Conservation (phyloP, 2,113 vertebrate species). For the Ceuthmochares aereus region DNA sequence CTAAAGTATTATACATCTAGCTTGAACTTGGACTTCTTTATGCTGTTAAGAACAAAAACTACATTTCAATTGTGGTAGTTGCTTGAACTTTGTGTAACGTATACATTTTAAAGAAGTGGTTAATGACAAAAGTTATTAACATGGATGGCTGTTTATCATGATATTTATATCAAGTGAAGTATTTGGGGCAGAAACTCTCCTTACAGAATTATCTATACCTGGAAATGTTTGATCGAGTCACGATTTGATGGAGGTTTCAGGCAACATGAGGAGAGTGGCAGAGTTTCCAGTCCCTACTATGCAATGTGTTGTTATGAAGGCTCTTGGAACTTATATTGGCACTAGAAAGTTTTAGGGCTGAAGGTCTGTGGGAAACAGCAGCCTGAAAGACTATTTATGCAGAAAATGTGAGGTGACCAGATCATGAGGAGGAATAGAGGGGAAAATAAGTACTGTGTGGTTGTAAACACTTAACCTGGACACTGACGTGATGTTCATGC, state of each 20-base stretch:
- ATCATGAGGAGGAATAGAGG: not conserved
- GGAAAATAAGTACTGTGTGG: fast-evolving
- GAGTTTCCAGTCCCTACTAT: not conserved
- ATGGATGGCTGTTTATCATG: fast-evolving
- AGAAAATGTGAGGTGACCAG: not conserved
- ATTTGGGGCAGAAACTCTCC: not conserved
- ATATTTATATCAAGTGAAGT: not conserved
- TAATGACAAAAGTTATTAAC: not conserved
- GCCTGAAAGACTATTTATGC: not conserved
- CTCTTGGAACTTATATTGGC: not conserved
- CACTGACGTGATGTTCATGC: not conserved
- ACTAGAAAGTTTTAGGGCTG: not conserved
- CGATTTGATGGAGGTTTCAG: not conserved
- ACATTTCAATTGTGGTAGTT: not conserved
- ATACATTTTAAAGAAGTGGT: not conserved
- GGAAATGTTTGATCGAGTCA: not conserved
- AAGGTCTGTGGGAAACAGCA: not conserved
- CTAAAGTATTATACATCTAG: not conserved
- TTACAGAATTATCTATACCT: not conserved
- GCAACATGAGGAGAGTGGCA: not conserved
- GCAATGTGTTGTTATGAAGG: not conserved
- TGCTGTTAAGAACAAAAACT: not conserved
- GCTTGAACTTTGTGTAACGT: not conserved
- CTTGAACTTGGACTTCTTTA: not conserved
- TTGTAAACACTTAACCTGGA: not conserved